Percentiles rank a stretch among this genome's conserved stretches.
Conservation (phyloP, 2,113 vertebrate genomes). For the Sylvietta virens region DNA sequence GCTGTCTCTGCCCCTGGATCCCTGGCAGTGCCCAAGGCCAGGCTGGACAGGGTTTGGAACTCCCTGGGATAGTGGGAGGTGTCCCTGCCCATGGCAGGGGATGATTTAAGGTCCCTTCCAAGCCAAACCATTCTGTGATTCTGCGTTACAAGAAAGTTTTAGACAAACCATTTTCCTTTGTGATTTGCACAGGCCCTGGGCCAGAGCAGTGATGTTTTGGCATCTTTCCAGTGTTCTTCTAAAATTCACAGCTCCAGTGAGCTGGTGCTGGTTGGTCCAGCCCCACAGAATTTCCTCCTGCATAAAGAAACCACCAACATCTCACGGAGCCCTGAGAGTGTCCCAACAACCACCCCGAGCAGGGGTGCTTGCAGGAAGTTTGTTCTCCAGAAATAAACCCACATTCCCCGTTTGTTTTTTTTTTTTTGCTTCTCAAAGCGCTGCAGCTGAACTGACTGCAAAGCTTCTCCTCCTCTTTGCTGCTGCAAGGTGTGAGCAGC, state of each 20-base stretch:
- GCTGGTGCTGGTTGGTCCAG: background rate
- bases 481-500: slow-evolving; percentile 43
- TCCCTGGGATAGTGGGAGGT: accelerated
- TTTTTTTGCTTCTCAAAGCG: background rate
- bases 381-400: background rate
- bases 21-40: background rate
- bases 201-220: background rate
- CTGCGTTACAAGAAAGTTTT: background rate
- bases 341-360: background rate
- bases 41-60: accelerated
- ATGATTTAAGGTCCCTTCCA: background rate
- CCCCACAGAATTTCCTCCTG: background rate
- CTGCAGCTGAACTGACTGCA: background rate
- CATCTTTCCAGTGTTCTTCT: background rate
- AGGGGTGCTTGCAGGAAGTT: background rate
- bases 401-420: background rate
- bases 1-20: background rate
- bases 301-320: background rate
- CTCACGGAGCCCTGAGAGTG: background rate
- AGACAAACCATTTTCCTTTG: background rate
- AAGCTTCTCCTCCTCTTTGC: background rate
- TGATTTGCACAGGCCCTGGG: background rate
- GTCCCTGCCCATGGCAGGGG: background rate
- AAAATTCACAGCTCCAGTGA: background rate
- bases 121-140: background rate